These are phyloP conservation scores for Anadara kagoshimensis DNA, from an alignment of 1,140 invertebrate species.

Conservation along the genomic window DNA sequence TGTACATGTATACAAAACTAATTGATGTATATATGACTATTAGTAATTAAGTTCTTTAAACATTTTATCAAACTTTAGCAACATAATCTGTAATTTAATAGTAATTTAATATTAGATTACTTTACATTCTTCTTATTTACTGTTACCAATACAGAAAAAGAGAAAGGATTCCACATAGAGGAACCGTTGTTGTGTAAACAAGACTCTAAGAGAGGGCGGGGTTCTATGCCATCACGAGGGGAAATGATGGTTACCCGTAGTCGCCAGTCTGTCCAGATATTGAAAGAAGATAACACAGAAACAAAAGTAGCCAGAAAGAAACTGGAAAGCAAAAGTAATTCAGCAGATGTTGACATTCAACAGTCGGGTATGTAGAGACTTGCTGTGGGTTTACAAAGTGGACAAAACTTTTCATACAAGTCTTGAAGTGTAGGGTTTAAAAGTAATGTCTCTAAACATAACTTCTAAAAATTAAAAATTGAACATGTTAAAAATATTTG, in stretches of 20 bases:
- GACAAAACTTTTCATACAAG: not conserved
- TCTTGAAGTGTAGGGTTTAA: not conserved
- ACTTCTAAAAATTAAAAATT: too few species aligned
- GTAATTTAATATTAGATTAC: not conserved
- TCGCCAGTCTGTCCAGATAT: slow-evolving; percentile 14
- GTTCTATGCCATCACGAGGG: slow-evolving; percentile 37
- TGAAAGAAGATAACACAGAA: slow-evolving; percentile 7
- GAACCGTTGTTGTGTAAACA: not conserved
- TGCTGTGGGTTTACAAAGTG: not conserved
- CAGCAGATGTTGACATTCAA: slow-evolving; percentile 1
- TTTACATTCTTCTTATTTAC: not conserved
- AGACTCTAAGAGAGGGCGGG: slow-evolving; percentile 7
- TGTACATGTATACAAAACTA: too few species aligned
- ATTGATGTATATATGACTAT: too few species aligned
- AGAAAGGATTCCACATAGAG: not conserved
- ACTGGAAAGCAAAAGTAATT: slow-evolving; percentile 1
- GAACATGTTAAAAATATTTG: too few species aligned
- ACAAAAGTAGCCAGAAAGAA: slow-evolving; percentile 5
- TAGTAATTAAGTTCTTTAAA: too few species aligned
- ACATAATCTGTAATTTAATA: not conserved
- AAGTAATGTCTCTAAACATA: not conserved
- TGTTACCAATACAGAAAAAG: not conserved
- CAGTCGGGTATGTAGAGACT: too few species aligned
- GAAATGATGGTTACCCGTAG: slow-evolving; percentile 47
- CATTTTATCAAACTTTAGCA: not conserved